Evolutionary conservation across 2,888 invertebrate genomes (phyloP).

Genomic region (Girardia tigrina): DNA sequence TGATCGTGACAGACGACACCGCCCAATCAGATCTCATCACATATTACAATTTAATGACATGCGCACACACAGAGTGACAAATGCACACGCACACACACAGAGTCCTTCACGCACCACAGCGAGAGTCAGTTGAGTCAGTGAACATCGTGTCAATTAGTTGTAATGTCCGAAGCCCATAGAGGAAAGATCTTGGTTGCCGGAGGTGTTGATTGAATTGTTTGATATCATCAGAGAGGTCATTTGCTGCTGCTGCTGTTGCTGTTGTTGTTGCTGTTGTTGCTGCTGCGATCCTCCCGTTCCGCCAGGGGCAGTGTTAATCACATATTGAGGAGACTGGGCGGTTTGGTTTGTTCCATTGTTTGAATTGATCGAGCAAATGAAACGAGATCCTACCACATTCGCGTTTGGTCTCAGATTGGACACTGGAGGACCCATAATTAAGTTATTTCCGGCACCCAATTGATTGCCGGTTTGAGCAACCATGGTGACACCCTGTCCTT

Average conservation of each 20-base stretch:
- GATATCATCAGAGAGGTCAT: not conserved
- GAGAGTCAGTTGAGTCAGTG: too few relatives aligned
- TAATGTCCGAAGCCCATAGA: not conserved
- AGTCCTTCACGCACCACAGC: too few relatives aligned
- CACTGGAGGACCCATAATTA: not conserved
- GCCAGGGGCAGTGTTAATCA: not conserved
- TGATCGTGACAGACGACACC: too few relatives aligned
- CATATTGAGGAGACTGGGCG: not conserved
- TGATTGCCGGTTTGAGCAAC: not conserved
- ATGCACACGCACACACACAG: too few relatives aligned
- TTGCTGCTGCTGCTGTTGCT: not conserved
- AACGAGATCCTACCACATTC: not conserved
- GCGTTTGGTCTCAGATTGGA: not conserved
- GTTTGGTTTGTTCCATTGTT: not conserved
- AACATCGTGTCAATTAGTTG: not conserved
- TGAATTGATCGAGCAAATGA: constrained; percentile 1
- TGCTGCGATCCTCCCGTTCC: not conserved
- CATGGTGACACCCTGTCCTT: not conserved
- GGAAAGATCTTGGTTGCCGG: not conserved
- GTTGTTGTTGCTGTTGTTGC: not conserved
- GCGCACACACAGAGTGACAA: too few relatives aligned
- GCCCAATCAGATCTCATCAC: too few relatives aligned
- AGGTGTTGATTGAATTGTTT: not conserved
- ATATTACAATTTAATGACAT: too few relatives aligned
- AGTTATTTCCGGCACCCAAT: not conserved